Base-by-base conservation (phyloP, 1,140 invertebrate genomes). In the Lanistes nyassanus region DNA sequence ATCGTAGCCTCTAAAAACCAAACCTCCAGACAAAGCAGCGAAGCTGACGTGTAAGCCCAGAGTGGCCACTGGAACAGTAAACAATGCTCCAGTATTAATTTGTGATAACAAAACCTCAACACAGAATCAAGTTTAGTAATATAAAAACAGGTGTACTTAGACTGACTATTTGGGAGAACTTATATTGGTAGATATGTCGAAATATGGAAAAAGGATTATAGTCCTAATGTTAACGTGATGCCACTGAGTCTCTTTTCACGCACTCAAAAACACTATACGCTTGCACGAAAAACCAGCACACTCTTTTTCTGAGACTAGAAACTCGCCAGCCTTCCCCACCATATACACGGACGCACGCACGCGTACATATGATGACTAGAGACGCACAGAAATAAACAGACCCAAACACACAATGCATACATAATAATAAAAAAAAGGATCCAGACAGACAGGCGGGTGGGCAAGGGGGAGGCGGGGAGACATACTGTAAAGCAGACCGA, bases 11-110 rank as follows among this genome's bases (percentile, higher is more conserved):
- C 37, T 26, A 9, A 66, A 39, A 6, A 80, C 23, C 26, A 81
- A 69, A 11, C 78, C 72, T 13, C 58, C 75, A 1, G 80, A 81
- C 23, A 77, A 16, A 3, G 75, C 87, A 84, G 79, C 64, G 21
- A 81, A 72, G 2, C 79, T 36, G 16, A 81, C 13, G 55, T 81
- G 80, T 21, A 68, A 68, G 31, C 60, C 36, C 16, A 81, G 36
- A 23, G 62, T 66, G 6, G 77, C 7, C 19, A 51, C 80, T 81
- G 78, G 42, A 79, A 79, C n/a, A 71, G 31, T 9, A 47, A 47
- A 0, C 42, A 47, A 16, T n/a, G 19, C 2, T 42, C 13, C 42
- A 47, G 9, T 47, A n/a, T 47, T 47, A 47, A 6, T 16, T 47
- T 47, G 42, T 6, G 42, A 47, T 47, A 47, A 9, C 9, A 3